Base-by-base conservation (phyloP, 2,888 invertebrate species). In the Drosophila koepferae region DNA sequence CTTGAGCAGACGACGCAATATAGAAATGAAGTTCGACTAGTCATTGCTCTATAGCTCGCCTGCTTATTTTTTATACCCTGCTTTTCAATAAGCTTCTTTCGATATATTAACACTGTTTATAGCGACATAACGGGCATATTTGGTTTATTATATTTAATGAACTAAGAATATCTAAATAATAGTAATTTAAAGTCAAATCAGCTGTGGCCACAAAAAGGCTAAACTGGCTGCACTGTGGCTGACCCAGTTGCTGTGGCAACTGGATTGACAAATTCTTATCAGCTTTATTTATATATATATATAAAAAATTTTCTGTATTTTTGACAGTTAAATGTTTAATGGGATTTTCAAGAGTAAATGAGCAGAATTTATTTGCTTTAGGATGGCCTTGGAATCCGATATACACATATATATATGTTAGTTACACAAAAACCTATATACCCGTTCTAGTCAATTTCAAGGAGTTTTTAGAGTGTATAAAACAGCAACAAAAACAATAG, bases 211-310 rank as follows among this genome's bases (percentile, higher is more conserved):
- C 2, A 62, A 54, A 62, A 49, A 14, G 16, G 67, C 64, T 51
- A 67, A 51, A 20, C 0, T 12, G 18, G 4, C 56, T 56, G 9
- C 64, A 58, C 64, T 51, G 20, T 3, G 31, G 54, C 53, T 72
- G 76, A 59, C 72, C 64, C 63, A 68, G 68, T 71, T 79, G 73
- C 68, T 66, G 73, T 73, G 80, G 73, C 85, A 81, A 85, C n/a
- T n/a, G n/a, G 85, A 80, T 69, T 49, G 18, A 38, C 36, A 53
- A 59, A 40, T 31, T 46, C 60, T 59, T 40, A 55, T 59, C 58
- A 56, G 51, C 36, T 12, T 40, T 6, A 54, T 43, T 38, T 53
- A 34, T 62, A 48, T 36, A 23, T 23, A 20, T 46, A 53, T 36
- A 18, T 40, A 28, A 1, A 40, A 2, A 14, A 38, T 36, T n/a